Evolutionary conservation across 2,888 invertebrate genomes (phyloP), one percentile per base, ranked within the genome.

Genomic region (Trisateles emortualis): DNA sequence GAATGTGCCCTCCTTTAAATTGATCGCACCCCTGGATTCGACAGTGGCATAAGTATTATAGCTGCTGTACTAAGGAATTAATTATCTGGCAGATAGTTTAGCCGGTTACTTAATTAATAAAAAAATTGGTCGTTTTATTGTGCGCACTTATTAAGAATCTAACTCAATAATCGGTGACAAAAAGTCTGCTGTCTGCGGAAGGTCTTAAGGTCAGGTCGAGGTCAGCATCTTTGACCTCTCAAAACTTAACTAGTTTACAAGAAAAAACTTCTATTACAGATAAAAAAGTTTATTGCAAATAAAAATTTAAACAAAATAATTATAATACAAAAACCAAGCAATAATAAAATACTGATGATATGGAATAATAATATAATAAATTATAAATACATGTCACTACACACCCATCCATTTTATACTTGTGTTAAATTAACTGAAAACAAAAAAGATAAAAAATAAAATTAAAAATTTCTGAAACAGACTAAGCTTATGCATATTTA

Each of bases 371-470:
- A n/a, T 26, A 8, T 8, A 26, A 26, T 26, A 58, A 60, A 40
- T 59, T 58, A 67, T 74, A 59, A 55, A 66, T 73, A 64, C 56
- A 66, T 64, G 54, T 64, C 67, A 66, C 80, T 90, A 90, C 90
- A 91, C 91, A 92, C 90, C 91, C 81, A 86, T 88, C 86, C 87
- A 83, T 79, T 79, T 78, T 83, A 78, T 77, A 88, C 85, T 83
- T 87, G 88, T 86, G 85, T 77, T 79, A 88, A 90, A 89, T 90
- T 86, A 91, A 92, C 91, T 91, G 91, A 85, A 92, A 92, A 83
- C 65, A 87, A 87, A 88, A n/a, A 81, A 77, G 76, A 70, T 26
- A 26, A 64, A 70, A 83, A 83, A 64, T 26, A 64, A 82, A 81
- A 81, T 84, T 79, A 75, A 77, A 81, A 79, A 11, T 47, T 49